These are phyloP conservation scores for Perca schrenkii DNA, from an alignment of 2,113 vertebrate species.

Conservation along the genomic window DNA sequence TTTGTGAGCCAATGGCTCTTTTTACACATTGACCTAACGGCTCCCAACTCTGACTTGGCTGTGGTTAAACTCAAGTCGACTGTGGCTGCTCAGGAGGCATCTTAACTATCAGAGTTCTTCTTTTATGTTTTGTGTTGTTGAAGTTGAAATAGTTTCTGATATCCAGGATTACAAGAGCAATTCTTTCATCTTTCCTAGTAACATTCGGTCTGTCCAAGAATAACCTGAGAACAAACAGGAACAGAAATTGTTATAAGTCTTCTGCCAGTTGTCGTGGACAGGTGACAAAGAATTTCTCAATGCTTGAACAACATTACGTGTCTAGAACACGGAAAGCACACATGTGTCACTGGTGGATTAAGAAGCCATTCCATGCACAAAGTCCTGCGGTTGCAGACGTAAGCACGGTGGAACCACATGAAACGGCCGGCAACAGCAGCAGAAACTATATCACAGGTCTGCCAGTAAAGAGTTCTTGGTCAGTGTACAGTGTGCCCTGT, in stretches of 20 bases:
- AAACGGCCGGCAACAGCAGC: conserved; percentile 64
- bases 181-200: conserved; percentile 43
- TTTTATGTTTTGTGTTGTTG: conserved; percentile 20
- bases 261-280: conserved; percentile 61
- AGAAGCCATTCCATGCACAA: conserved; percentile 33
- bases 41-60: conserved; percentile 5
- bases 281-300: conserved; percentile 50
- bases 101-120: not conserved
- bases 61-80: conserved; percentile 8
- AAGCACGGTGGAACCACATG: conserved; percentile 65
- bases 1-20: conserved; percentile 26
- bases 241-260: conserved; percentile 20
- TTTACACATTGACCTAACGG: conserved; percentile 22
- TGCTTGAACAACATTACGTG: conserved; percentile 29
- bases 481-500: conserved; percentile 59
- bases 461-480: conserved; percentile 68
- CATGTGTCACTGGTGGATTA: conserved; percentile 69
- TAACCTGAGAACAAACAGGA: conserved; percentile 47
- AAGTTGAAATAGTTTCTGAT: conserved; percentile 31
- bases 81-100: not conserved
- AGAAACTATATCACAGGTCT: conserved; percentile 62
- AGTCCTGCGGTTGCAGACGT: conserved; percentile 37
- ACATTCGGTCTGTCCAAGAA: conserved; percentile 36
- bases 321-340: conserved; percentile 34
- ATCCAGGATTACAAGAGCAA: conserved; percentile 9